Base-by-base conservation (phyloP, 2,888 invertebrate species). In the Pachydiplax longipennis region DNA sequence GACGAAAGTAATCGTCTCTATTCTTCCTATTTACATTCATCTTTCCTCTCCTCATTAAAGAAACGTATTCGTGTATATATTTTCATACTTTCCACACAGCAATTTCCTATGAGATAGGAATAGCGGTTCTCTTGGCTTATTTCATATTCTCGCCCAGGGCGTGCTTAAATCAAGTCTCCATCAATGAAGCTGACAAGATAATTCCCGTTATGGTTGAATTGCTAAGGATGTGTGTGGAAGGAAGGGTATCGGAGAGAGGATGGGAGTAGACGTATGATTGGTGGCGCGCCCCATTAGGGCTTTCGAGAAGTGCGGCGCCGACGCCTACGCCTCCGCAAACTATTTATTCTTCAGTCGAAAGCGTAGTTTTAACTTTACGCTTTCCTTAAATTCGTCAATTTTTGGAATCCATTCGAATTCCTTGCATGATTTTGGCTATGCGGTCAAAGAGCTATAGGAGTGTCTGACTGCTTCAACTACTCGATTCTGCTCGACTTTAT, bases 181-280 rank as follows among this genome's bases (percentile, higher is more conserved):
- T 87, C 87, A 87, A 37, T 87, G 87, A 65, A 87, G 61, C 87
- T 87, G 87, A 87, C 87, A 87, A 65, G 61, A 87, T 87, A 87
- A 87, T 87, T 87, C 87, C 87, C 61, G 87, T 87, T 87, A 87
- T 87, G 87, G 61, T 18, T 40, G 53, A 58, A 31, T 61, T 31
- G 53, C 58, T 15, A 18, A 35, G 22, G 35, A 58, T 53, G 18
- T 10, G 83, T 4, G 35, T 2, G 35, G 83, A 18, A 82, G 44
- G 22, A 25, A 48, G 48, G 53, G 15, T 48, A 25, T 12, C n/a
- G 25, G 22, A 31, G 22, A 31, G 73, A 48, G 48, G 48, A 81
- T 81, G 35, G 80, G 80, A 25, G 82, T n/a, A 83, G 82, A 53
- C 25, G 37, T n/a, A 35, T 58, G 83, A 83, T 83, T 31, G 83